These are phyloP conservation scores for Ectemnius cavifrons DNA, from an alignment of 2,888 invertebrate genomes.

Conservation along the genomic window DNA sequence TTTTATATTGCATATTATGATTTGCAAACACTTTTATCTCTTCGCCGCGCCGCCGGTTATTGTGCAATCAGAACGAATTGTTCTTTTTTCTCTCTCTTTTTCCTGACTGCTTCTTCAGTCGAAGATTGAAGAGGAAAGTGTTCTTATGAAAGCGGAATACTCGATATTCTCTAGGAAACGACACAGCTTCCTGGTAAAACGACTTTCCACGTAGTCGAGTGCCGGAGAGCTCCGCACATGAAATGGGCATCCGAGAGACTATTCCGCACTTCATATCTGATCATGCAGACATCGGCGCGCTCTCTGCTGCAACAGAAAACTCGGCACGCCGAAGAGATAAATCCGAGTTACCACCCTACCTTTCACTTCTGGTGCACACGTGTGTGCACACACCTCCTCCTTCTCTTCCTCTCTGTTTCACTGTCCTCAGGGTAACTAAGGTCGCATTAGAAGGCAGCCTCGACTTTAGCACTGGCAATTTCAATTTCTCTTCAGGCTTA, in stretches of 20 bases:
- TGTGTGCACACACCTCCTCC: constrained; percentile 21
- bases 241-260: constrained; percentile 49
- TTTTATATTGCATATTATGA: constrained; percentile 35
- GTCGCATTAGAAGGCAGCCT: constrained; percentile 52
- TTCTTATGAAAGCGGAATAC: not conserved
- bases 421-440: constrained; percentile 52
- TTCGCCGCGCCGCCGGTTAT: constrained; percentile 15
- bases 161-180: not conserved
- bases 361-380: constrained; percentile 67
- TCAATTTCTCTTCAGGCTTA: not conserved
- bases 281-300: constrained; percentile 23
- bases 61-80: constrained; percentile 28
- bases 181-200: too few species aligned
- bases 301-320: constrained; percentile 24
- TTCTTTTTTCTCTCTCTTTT: constrained; percentile 10
- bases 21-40: constrained; percentile 44
- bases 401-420: constrained; percentile 1
- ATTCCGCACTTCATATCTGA: constrained; percentile 57
- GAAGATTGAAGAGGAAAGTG: not conserved
- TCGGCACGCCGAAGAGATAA: constrained; percentile 46
- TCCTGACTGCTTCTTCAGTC: not conserved
- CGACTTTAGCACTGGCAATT: not conserved
- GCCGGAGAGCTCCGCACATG: constrained; percentile 23
- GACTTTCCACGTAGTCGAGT: constrained; percentile 7
- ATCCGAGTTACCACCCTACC: constrained; percentile 58